Conservation (phyloP, 2,797 vertebrate species). For the Oceanodroma leucorhoa region DNA sequence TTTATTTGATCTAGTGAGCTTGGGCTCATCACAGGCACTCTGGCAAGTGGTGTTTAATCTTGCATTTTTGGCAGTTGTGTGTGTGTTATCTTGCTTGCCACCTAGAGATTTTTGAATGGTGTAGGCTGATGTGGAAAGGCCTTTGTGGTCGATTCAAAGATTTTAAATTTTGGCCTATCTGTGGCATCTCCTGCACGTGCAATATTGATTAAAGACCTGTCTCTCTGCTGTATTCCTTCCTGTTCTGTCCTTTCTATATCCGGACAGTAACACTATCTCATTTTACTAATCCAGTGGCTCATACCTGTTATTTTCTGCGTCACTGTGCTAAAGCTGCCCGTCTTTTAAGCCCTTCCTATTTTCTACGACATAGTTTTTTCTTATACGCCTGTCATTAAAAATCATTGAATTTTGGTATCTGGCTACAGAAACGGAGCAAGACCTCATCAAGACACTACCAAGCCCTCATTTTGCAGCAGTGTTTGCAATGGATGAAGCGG, state of each 20-base stretch:
- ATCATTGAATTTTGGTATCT: background rate
- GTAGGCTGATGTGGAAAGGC: background rate
- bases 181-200: background rate
- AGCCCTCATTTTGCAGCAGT: background rate
- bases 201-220: background rate
- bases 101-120: background rate
- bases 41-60: background rate
- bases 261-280: background rate
- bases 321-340: background rate
- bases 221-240: background rate
- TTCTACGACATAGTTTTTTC: background rate
- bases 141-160: background rate
- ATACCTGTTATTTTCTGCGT: background rate
- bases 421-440: background rate
- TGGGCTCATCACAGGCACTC: rapidly evolving
- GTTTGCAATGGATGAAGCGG: background rate
- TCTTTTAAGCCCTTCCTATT: background rate
- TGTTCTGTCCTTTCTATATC: background rate
- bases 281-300: background rate
- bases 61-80: background rate
- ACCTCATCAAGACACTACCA: background rate
- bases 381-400: background rate
- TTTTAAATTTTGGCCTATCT: background rate
- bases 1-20: background rate
- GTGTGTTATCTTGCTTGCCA: background rate